Evolutionary conservation across 1,140 invertebrate species (phyloP).

Genomic region (Drosophila subpulchrella): DNA sequence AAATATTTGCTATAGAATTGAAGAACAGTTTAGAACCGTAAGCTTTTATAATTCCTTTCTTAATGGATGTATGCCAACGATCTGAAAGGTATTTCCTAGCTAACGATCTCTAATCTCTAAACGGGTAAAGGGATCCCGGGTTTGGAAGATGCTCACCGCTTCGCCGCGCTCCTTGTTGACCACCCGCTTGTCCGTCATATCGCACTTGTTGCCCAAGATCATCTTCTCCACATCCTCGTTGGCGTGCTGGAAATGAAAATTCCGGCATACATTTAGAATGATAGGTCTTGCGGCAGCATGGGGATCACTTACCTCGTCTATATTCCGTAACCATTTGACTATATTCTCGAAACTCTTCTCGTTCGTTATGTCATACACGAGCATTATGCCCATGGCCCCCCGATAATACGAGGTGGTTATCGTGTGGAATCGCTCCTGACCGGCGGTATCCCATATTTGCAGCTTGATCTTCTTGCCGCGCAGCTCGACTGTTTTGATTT

Average conservation of each 20-base stretch:
- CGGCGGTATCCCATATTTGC: constrained; percentile 96
- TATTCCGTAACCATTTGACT: constrained; percentile 98
- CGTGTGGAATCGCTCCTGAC: constrained; percentile 97
- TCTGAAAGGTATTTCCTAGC: too few species aligned
- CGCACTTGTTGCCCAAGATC: constrained; percentile 99
- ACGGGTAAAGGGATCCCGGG: too few species aligned
- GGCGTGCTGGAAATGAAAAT: constrained; percentile 90
- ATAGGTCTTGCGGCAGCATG: neutral
- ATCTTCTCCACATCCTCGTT: constrained; percentile 99
- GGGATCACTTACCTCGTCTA: constrained; percentile 91
- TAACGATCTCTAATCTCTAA: too few species aligned
- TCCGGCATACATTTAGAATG: neutral
- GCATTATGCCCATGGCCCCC: constrained; percentile 99
- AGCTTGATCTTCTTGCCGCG: constrained; percentile 99
- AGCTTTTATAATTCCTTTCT: too few species aligned
- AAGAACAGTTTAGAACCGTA: too few species aligned
- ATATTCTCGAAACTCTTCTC: constrained; percentile 99
- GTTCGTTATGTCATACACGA: constrained; percentile 99
- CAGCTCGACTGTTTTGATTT: constrained; percentile 99
- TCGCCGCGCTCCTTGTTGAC: constrained; percentile 96
- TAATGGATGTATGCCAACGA: too few species aligned
- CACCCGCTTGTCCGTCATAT: constrained; percentile 98
- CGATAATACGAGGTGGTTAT: constrained; percentile 99
- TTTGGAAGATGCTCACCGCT: constrained; percentile 87
- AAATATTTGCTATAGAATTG: too few species aligned